Evolutionary conservation across 2,888 invertebrate species (phyloP), one percentile per base, ranked within the genome.

Genomic region (Drosophila kuntzei): DNA sequence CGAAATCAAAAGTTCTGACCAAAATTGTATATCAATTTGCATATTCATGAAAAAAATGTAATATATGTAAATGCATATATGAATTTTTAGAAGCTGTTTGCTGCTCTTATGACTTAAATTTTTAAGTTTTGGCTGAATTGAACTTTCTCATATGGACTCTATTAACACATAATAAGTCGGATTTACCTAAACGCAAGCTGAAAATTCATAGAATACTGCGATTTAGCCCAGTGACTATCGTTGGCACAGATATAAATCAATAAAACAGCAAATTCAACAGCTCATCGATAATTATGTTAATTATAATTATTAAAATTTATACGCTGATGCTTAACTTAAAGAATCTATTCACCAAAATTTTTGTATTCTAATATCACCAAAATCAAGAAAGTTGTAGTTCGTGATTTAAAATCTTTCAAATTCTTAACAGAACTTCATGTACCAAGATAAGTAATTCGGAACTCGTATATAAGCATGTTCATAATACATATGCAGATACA

Each of bases 71-170:
- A n/a, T n/a, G n/a, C n/a, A n/a, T n/a, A n/a, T n/a, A n/a, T n/a
- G n/a, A n/a, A n/a, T n/a, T n/a, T n/a, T n/a, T n/a, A n/a, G n/a
- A n/a, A n/a, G n/a, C n/a, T n/a, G n/a, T n/a, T n/a, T n/a, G n/a
- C n/a, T n/a, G n/a, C n/a, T n/a, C n/a, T n/a, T n/a, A n/a, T n/a
- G n/a, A n/a, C 50, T 62, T 54, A 25, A 49, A 50, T 55, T 58
- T 53, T 29, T 27, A 3, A 25, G 41, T 20, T 25, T 43, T n/a
- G 49, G 54, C 29, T 59, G 57, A 47, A 61, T 66, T 68, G 49
- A 53, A 74, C 87, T 87, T 37, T 37, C 37, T 87, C 85, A 70
- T 74, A 69, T 64, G 69, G 63, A 60, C 80, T 66, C 59, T 84
- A 82, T 82, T 82, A 84, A 55, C 81, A 84, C 75, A 62, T 80